Evolutionary conservation across 23 tunicate genomes (phyloP).

Genomic region (Aplidium turbinatum): DNA sequence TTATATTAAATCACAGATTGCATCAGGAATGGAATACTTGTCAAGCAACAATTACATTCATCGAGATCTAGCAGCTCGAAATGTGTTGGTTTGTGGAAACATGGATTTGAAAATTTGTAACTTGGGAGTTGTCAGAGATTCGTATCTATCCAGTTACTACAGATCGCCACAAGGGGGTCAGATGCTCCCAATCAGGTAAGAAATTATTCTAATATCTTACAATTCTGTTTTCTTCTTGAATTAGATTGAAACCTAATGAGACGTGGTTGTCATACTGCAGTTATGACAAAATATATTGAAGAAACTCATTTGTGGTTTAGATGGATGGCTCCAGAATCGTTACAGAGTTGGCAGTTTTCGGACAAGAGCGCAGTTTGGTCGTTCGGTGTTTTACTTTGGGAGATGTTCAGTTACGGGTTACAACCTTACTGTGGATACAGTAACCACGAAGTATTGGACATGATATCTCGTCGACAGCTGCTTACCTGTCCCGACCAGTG

Average conservation of each 20-base stretch:
- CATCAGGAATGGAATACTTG: slow-evolving; percentile 88
- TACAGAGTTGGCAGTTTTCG: slow-evolving; percentile 70
- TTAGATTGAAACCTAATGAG: background rate
- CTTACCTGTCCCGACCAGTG: slow-evolving; percentile 95
- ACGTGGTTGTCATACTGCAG: background rate
- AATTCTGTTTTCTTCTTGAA: slow-evolving; percentile 11
- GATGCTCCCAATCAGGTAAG: slow-evolving; percentile 94
- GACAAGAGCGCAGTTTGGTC: slow-evolving; percentile 89
- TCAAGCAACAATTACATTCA: slow-evolving; percentile 83
- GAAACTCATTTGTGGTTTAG: too few species aligned
- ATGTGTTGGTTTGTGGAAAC: slow-evolving; percentile 75
- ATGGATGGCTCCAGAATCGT: slow-evolving; percentile 95
- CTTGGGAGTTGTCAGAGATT: slow-evolving; percentile 84
- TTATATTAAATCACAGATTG: slow-evolving; percentile 34
- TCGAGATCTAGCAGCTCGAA: slow-evolving; percentile 89
- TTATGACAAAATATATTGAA: too few species aligned
- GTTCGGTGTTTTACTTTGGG: slow-evolving; percentile 91
- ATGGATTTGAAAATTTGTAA: slow-evolving; percentile 82
- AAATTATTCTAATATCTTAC: too few species aligned
- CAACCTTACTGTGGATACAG: slow-evolving; percentile 97
- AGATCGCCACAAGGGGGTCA: slow-evolving; percentile 96
- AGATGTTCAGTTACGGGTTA: slow-evolving; percentile 86
- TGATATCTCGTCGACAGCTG: slow-evolving; percentile 72
- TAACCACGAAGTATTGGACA: slow-evolving; percentile 92
- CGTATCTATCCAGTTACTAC: slow-evolving; percentile 81